Conservation (phyloP, 2,113 vertebrate genomes). For the Oreamnos americanus region DNA sequence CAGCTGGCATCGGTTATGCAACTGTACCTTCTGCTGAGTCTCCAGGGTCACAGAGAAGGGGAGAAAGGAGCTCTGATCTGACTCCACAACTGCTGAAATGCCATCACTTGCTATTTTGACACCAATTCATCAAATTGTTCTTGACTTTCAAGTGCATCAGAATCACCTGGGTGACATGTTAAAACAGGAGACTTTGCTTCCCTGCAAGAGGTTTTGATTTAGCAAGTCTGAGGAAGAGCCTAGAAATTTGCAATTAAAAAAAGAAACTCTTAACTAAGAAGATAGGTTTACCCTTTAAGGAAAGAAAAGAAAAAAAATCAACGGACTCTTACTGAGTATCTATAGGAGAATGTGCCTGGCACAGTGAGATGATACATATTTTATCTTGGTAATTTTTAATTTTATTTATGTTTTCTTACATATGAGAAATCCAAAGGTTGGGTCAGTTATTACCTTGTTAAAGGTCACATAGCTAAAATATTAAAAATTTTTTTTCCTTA, state of each 20-base stretch:
- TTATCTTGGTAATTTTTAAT: neutral
- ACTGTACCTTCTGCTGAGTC: neutral
- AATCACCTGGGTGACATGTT: neutral
- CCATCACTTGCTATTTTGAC: neutral
- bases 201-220: neutral
- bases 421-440: neutral
- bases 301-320: neutral
- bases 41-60: neutral
- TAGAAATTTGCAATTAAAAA: neutral
- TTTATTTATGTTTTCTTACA: neutral
- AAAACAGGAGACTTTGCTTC: neutral
- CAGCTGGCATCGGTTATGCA: neutral
- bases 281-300: neutral
- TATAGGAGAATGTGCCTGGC: neutral
- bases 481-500: neutral
- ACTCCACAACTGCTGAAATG: neutral
- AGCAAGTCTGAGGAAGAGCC: neutral
- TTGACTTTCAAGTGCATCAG: neutral
- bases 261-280: neutral
- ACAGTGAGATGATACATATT: neutral
- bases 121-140: neutral
- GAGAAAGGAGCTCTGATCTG: neutral
- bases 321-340: neutral
- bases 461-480: constrained; percentile 2
- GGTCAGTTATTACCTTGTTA: neutral